Evolutionary conservation across 1,140 invertebrate genomes (phyloP).

Genomic region (Dryas iulia): DNA sequence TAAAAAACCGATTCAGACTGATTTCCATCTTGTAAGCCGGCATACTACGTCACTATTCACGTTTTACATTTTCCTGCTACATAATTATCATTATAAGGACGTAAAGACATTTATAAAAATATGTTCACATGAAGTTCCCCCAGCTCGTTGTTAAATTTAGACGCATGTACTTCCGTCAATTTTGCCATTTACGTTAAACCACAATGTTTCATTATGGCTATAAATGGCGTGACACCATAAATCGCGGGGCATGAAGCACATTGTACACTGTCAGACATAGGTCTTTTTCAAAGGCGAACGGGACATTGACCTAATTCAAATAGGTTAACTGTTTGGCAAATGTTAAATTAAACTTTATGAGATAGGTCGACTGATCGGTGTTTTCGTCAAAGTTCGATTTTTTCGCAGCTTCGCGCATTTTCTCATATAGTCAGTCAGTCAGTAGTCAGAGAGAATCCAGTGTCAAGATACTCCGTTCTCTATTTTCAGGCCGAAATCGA

Average conservation of each 20-base stretch:
- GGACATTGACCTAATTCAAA: conserved; percentile 64
- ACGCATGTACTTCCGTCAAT: conserved; percentile 17
- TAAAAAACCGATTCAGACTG: background rate
- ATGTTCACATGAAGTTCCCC: background rate
- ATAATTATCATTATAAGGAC: background rate
- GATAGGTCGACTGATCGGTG: background rate
- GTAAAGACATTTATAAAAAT: background rate
- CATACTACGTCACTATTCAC: background rate
- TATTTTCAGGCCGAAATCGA: no score
- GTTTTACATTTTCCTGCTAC: background rate
- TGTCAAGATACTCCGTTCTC: no score
- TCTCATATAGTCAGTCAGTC: no score
- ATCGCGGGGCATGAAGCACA: conserved; percentile 54
- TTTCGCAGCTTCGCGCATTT: no score
- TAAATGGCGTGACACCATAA: conserved; percentile 70
- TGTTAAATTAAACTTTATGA: conserved; percentile 26
- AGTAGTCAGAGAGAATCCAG: no score
- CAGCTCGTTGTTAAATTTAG: background rate
- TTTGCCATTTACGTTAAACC: conserved; percentile 22
- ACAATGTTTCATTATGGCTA: conserved; percentile 44
- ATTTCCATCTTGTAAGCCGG: background rate
- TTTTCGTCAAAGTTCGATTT: background rate
- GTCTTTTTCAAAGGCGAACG: conserved; percentile 37
- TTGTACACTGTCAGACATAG: conserved; percentile 42
- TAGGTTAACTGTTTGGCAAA: conserved; percentile 52